Evolutionary conservation across 1,140 invertebrate species (phyloP).

Genomic region (Anastatus disparis): DNA sequence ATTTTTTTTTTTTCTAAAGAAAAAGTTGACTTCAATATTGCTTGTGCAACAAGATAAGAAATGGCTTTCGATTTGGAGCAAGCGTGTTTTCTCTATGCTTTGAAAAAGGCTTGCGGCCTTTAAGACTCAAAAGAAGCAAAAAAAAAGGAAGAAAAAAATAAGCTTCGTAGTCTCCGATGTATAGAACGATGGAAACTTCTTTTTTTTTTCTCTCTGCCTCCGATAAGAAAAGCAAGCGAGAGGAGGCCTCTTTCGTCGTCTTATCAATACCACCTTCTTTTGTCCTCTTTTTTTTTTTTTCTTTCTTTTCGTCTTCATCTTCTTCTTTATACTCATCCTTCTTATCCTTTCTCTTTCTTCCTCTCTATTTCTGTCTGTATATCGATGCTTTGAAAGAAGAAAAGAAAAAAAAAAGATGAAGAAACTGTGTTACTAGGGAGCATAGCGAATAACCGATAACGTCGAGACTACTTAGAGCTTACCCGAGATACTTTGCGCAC

Average conservation of each 20-base stretch:
- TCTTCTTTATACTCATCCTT: background rate
- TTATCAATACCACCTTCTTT: slow-evolving; percentile 34
- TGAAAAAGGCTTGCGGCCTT: slow-evolving; percentile 23
- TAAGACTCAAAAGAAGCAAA: background rate
- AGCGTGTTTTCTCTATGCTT: slow-evolving; percentile 26
- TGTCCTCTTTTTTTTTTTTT: slow-evolving; percentile 35
- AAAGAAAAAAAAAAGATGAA: no score
- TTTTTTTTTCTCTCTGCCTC: no score
- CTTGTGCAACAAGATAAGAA: no score
- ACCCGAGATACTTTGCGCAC: background rate
- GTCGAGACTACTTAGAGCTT: background rate
- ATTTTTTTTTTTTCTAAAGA: background rate
- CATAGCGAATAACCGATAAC: background rate
- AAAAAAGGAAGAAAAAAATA: slow-evolving; percentile 1
- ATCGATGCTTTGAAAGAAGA: no score
- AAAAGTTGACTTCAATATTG: no score
- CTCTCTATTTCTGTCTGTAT: background rate
- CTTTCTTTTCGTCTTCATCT: background rate
- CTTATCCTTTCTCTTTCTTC: no score
- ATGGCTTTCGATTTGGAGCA: slow-evolving; percentile 29
- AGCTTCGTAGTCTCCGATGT: slow-evolving; percentile 30
- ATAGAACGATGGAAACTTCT: slow-evolving; percentile 45
- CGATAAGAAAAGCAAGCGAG: slow-evolving; percentile 44
- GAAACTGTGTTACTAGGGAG: slow-evolving; percentile 5
- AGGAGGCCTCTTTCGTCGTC: slow-evolving; percentile 47